Base-by-base conservation (phyloP, 2,797 vertebrate genomes). In the Rousettus madagascariensis region DNA sequence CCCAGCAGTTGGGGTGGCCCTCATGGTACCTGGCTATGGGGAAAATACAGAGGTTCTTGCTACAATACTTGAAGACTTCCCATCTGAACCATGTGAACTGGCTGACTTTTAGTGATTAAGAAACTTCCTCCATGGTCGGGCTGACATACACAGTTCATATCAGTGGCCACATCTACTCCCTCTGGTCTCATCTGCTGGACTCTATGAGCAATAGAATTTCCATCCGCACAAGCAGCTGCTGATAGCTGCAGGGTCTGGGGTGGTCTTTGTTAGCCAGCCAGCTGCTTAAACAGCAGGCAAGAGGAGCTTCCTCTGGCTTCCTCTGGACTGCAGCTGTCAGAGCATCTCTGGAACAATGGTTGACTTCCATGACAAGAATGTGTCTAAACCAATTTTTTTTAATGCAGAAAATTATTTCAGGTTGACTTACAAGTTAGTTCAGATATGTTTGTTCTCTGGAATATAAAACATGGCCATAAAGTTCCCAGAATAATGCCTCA, bases 241-340 rank as follows among this genome's bases (percentile, higher is more conserved):
- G 77, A 77, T 41, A 33, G 84, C 84, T 28, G 41, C 46, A 79
- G 84, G 59, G 90, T 17, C 86, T 75, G 75, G 93, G 95, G 94
- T 96, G 95, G 96, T 93, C 96, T 93, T 86, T 30, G 38, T 20
- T 85, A 59, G n/a, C 94, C n/a, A 7, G 5, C 95, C 95, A 96
- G 96, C 85, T 96, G 94, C 92, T 77, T 66, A 16, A 41, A 69
- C 68, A 59, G 69, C 63, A 74, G 88, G 77, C 28, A 0, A 53
- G 57, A 51, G 55, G 75, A 51, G 90, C 69, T 68, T 69, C 79
- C 22, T 22, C 90, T 68, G 89, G 93, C 74, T 96, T 82, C 93
- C 91, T 86, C 78, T 69, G 92, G 66, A 28, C 49, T 13, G 55
- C 95, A 96, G 94, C 97, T 96, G 96, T 80, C 26, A 4, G 28